Conservation (phyloP, 1,140 invertebrate genomes). For the Polypedilum vanderplanki region DNA sequence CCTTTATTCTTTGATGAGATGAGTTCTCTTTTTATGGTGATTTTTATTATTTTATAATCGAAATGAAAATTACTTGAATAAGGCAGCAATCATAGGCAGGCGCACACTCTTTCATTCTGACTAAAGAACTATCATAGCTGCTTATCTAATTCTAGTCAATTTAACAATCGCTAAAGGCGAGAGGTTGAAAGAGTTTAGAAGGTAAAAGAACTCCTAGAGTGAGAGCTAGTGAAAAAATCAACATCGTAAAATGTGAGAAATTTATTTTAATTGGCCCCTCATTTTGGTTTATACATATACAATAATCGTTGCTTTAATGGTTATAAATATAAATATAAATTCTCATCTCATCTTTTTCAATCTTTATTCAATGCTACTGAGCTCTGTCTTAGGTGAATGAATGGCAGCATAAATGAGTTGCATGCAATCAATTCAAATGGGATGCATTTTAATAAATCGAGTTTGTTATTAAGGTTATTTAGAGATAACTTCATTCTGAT, state of each 20-base stretch:
- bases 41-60: constrained; percentile 11
- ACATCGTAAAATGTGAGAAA: constrained; percentile 19
- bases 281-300: background rate
- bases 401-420: no score
- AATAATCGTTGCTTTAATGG: no score
- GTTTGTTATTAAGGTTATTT: background rate
- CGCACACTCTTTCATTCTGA: background rate
- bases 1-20: no score
- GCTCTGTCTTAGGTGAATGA: no score
- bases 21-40: no score
- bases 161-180: background rate
- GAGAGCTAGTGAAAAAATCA: background rate
- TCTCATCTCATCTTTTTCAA: no score
- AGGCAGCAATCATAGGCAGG: background rate
- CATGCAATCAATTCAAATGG: background rate
- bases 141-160: constrained; percentile 1
- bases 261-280: constrained; percentile 10
- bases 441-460: constrained; percentile 2
- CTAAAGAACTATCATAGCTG: background rate
- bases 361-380: background rate
- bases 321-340: no score
- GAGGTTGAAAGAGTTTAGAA: background rate
- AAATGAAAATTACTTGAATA: background rate
- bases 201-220: background rate
- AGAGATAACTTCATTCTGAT: background rate